Evolutionary conservation across 2,888 invertebrate species (phyloP).

Genomic region (Miltochrista miniata): DNA sequence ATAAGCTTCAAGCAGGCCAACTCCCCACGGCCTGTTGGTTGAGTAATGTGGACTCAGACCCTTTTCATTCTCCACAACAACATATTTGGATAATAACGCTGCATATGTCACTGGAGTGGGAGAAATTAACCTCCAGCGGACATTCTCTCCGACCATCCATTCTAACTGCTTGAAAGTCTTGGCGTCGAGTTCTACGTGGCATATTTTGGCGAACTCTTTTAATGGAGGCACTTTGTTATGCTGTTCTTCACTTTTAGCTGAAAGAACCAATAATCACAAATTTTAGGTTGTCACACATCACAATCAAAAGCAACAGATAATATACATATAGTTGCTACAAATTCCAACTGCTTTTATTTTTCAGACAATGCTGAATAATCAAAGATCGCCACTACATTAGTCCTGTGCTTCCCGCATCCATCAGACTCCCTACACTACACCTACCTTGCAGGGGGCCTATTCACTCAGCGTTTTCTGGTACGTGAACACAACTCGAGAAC

Average conservation of each 20-base stretch:
- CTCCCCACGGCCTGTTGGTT: slow-evolving; percentile 67
- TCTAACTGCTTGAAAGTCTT: slow-evolving; percentile 74
- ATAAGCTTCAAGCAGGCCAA: slow-evolving; percentile 64
- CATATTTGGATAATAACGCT: slow-evolving; percentile 63
- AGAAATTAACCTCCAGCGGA: slow-evolving; percentile 66
- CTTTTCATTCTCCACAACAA: slow-evolving; percentile 69
- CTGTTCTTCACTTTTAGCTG: slow-evolving; percentile 77
- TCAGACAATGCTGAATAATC: no score
- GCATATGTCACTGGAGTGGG: slow-evolving; percentile 75
- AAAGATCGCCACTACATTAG: no score
- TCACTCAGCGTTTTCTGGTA: no score
- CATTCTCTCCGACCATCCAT: slow-evolving; percentile 78
- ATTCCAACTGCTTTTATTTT: no score
- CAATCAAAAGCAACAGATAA: no score
- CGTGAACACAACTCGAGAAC: no score
- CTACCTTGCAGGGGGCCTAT: no score
- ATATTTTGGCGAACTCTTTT: slow-evolving; percentile 62
- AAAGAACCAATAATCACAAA: not conserved
- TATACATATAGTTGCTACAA: no score
- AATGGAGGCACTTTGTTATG: slow-evolving; percentile 68
- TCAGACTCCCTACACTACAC: no score
- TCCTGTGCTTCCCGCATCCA: no score
- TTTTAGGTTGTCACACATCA: no score
- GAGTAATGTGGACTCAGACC: slow-evolving; percentile 47
- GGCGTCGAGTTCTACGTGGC: slow-evolving; percentile 66